Conservation (phyloP, 2,113 vertebrate genomes). For the Megalops atlanticus region DNA sequence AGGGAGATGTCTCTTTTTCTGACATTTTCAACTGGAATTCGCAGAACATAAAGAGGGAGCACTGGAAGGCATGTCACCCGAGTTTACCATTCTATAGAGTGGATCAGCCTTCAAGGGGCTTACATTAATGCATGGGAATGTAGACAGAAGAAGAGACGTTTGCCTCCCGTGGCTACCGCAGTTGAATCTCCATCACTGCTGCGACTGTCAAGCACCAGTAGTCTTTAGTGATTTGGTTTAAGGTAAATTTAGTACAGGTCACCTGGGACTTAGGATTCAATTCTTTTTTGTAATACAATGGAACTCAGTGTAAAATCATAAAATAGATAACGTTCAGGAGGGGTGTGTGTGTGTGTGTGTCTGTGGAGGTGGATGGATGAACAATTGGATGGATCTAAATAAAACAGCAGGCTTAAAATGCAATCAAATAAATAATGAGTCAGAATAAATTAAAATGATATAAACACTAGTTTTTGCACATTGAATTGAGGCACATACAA, state of each 20-base stretch:
- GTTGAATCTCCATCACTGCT: slow-evolving; percentile 59
- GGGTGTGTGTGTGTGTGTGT: neutral
- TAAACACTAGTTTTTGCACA: no score
- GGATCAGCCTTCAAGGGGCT: slow-evolving; percentile 45
- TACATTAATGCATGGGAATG: slow-evolving; percentile 66
- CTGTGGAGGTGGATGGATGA: no score
- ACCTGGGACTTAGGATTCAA: slow-evolving; percentile 67
- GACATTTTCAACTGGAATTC: neutral
- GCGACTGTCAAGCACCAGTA: slow-evolving; percentile 69
- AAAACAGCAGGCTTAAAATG: no score
- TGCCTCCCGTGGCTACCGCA: slow-evolving; percentile 54
- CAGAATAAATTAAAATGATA: no score
- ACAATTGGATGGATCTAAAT: no score
- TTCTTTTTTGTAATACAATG: slow-evolving; percentile 65
- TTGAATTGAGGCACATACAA: no score
- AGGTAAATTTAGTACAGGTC: slow-evolving; percentile 71
- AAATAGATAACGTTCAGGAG: slow-evolving; percentile 65
- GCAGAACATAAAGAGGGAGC: neutral
- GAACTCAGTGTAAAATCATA: slow-evolving; percentile 46
- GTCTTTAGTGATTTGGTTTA: slow-evolving; percentile 72
- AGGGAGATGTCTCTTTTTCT: neutral
- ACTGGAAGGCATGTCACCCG: neutral
- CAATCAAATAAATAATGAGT: no score
- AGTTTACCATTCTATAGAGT: slow-evolving; percentile 36
- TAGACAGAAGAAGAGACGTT: slow-evolving; percentile 53